Evolutionary conservation across 2,797 vertebrate genomes (phyloP).

Genomic region (Arremon brunneinucha): DNA sequence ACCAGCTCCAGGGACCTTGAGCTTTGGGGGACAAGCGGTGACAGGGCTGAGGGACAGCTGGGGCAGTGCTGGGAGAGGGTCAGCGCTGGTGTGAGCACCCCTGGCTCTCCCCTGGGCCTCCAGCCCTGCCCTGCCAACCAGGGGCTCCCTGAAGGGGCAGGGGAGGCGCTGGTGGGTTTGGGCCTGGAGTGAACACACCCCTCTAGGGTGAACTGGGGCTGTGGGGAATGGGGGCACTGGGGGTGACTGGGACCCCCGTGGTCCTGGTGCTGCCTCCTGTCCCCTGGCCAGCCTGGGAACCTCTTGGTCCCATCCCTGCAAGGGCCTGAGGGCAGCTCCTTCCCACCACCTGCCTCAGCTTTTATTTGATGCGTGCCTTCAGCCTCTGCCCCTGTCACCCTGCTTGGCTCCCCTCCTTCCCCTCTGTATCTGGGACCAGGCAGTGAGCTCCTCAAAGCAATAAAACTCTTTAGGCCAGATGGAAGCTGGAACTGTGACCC

Average conservation of each 20-base stretch:
- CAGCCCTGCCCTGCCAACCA: neutral
- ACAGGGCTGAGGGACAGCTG: neutral
- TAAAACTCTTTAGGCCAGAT: neutral
- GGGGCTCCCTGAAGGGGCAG: neutral
- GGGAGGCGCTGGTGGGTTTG: neutral
- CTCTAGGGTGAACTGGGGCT: neutral
- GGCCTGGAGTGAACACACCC: neutral
- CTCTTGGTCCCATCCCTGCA: neutral
- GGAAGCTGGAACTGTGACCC: neutral
- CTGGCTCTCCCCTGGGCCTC: neutral
- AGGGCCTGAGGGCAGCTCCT: neutral
- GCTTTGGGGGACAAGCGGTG: neutral
- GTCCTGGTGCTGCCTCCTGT: neutral
- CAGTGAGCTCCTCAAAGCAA: neutral
- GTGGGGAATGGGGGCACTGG: neutral
- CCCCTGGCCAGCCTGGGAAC: neutral
- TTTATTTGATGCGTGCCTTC: slow-evolving; percentile 26
- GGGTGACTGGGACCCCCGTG: accelerated
- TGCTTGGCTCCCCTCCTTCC: neutral
- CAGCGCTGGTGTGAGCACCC: neutral
- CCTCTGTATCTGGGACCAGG: neutral
- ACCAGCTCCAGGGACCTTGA: neutral
- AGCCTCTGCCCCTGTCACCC: neutral
- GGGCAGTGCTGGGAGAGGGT: neutral
- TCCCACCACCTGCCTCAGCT: accelerated